These are phyloP conservation scores for Papilio xuthus DNA, from an alignment of 1,140 invertebrate species.

Conservation along the genomic window DNA sequence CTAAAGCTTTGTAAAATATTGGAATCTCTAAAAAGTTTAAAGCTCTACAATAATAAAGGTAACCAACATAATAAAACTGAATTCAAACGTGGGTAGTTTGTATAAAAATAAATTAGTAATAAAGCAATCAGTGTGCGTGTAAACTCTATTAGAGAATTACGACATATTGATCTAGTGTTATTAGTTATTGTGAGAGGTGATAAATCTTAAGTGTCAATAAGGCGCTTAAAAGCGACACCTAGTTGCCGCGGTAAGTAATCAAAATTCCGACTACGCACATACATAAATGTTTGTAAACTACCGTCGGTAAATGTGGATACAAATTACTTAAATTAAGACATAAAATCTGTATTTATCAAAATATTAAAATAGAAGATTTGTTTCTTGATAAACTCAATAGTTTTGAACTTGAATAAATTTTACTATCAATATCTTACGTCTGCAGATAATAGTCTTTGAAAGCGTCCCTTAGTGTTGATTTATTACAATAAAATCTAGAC, in stretches of 20 bases:
- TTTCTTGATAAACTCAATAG: no score
- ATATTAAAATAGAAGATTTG: not conserved
- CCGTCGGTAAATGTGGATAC: not conserved
- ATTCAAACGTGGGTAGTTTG: conserved; percentile 8
- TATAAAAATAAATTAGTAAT: conserved; percentile 30
- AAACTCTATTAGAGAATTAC: conserved; percentile 32
- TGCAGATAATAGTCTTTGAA: no score
- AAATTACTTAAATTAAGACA: not conserved
- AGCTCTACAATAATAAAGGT: not conserved
- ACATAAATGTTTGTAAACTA: conserved; percentile 12
- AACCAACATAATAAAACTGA: not conserved
- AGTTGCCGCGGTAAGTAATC: conserved; percentile 48
- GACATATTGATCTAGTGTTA: conserved; percentile 35
- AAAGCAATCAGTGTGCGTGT: conserved; percentile 33
- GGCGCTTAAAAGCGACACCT: conserved; percentile 26
- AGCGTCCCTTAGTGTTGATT: not conserved
- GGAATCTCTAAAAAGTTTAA: not conserved
- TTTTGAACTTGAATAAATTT: not conserved
- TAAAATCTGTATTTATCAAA: not conserved
- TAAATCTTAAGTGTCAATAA: conserved; percentile 51
- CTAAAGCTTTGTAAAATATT: not conserved
- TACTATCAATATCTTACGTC: not conserved
- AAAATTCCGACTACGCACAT: conserved; percentile 52
- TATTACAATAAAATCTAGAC: not conserved
- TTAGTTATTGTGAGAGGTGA: conserved; percentile 41